These are phyloP conservation scores for Nesogale talazaci DNA, from an alignment of 2,113 vertebrate genomes.

Conservation along the genomic window DNA sequence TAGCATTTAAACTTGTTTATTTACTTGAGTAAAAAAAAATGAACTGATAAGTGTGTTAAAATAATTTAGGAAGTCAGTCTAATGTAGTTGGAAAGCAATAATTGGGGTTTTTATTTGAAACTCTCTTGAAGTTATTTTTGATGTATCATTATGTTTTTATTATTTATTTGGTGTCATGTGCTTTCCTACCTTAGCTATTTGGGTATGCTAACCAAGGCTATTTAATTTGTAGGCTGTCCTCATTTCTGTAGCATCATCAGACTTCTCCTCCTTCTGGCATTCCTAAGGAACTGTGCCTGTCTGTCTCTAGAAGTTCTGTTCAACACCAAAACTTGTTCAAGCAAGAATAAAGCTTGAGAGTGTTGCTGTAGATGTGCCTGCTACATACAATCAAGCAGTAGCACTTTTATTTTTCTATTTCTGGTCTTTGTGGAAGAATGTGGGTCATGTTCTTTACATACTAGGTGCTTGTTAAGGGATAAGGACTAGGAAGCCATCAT, in stretches of 20 bases:
- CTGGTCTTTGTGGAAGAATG: background rate
- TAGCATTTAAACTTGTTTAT: slow-evolving; percentile 21
- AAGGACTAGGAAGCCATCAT: background rate
- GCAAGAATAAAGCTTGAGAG: background rate
- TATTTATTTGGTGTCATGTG: background rate
- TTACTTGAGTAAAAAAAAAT: background rate
- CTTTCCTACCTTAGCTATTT: background rate
- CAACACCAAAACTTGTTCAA: background rate
- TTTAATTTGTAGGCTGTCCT: background rate
- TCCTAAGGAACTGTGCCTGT: background rate
- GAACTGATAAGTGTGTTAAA: background rate
- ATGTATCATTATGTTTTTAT: background rate
- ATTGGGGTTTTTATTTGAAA: background rate
- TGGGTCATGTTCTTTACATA: background rate
- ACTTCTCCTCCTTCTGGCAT: background rate
- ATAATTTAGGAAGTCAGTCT: background rate
- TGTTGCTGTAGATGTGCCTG: background rate
- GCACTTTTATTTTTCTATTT: background rate
- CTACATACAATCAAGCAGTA: fast-evolving
- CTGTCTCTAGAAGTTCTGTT: background rate
- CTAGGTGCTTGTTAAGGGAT: background rate
- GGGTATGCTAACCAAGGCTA: background rate
- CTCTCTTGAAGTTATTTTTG: slow-evolving; percentile 9
- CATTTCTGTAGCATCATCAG: background rate
- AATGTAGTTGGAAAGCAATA: background rate